Base-by-base conservation (phyloP, 2,113 vertebrate genomes). In the Rostratula benghalensis region DNA sequence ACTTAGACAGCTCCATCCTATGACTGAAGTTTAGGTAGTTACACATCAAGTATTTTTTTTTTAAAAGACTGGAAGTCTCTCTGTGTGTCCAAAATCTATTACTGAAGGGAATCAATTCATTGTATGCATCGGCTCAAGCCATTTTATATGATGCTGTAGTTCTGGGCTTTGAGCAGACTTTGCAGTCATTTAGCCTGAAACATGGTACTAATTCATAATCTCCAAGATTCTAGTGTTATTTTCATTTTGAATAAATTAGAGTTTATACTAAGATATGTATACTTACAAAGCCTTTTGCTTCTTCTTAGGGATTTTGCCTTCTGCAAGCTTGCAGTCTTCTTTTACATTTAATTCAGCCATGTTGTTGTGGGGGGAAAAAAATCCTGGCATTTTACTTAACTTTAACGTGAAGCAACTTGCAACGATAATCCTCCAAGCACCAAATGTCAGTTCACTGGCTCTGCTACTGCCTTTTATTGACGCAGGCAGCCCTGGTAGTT, bases 261-360 rank as follows among this genome's bases (percentile, higher is more conserved):
- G 15, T 48, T 87, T 48, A 61, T n/a, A 35, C 24, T 33, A 86
- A 59, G 28, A 3, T 10, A 6, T 73, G 27, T 77, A 46, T 94
- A 98, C 98, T 98, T 97, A 98, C 98, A 98, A 97, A 85, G 95
- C n/a, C 71, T 97, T 98, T 83, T 97, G 96, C 77, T 96, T 98
- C 91, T 97, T 98, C 82, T 98, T 97, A 68, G 97, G 94, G 57
- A 79, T 70, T 97, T 98, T 98, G 91, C 94, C 86, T 57, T 98
- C 98, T 97, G 98, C 76, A 54, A 94, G 96, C 76, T 95, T 94
- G 30, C 90, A 94, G 18, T 97, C 90, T 1, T 97, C 96, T 94
- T 97, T 97, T 92, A 51, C 65, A 11, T 94, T 97, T 71, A 98
- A 50, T 60, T 98, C 96, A 46, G 94, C 93, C 67, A 98, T 73